Evolutionary conservation across 2,888 invertebrate genomes (phyloP).

Genomic region (Psylliodes chrysocephalus): DNA sequence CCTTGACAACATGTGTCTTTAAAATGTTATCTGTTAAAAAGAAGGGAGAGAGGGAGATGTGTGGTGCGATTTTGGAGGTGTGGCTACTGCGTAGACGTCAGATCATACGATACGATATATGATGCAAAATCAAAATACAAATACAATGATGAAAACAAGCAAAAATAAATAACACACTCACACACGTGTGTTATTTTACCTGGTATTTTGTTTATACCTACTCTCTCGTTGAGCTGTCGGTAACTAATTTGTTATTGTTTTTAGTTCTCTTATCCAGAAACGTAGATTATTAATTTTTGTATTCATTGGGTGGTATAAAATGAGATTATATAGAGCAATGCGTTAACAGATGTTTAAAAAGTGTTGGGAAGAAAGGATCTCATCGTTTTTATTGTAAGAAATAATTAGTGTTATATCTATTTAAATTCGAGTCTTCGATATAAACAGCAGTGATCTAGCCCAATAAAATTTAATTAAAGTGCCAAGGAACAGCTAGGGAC

Average conservation of each 20-base stretch:
- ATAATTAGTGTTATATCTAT: neutral
- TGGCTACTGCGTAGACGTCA: neutral
- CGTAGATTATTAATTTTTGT: neutral
- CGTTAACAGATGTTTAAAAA: neutral
- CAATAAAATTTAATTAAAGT: neutral
- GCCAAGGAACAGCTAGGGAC: neutral
- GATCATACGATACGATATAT: neutral
- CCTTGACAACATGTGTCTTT: no score
- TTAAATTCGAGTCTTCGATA: neutral
- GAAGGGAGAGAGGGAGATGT: no score
- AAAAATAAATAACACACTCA: no score
- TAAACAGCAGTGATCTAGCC: neutral
- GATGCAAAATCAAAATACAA: no score
- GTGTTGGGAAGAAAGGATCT: neutral
- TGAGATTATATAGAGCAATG: neutral
- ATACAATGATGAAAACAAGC: no score
- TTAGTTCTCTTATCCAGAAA: neutral
- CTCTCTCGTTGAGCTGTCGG: neutral
- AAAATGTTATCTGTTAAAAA: no score
- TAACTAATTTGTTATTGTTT: neutral
- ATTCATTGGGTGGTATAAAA: neutral
- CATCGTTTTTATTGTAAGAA: neutral
- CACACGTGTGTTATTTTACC: neutral
- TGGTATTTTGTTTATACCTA: slow-evolving; percentile 1
- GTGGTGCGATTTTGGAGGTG: slow-evolving; percentile 9